Evolutionary conservation across 64 coral and sea anemone genomes (phyloP).

Genomic region (Trachythela sp.): DNA sequence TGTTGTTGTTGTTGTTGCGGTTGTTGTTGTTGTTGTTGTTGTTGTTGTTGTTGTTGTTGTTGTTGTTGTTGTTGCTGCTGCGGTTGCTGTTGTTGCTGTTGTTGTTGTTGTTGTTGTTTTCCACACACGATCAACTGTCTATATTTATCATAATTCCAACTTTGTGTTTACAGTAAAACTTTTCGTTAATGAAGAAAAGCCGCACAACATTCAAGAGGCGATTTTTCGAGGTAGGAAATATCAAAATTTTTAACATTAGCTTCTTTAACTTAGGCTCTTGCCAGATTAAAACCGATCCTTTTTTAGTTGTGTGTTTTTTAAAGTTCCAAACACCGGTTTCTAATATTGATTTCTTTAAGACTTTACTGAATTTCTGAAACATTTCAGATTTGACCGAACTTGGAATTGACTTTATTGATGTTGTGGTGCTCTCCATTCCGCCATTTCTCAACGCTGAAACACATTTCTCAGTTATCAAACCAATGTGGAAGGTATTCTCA

Average conservation of each 20-base stretch:
- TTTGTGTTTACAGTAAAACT: slow-evolving; percentile 7
- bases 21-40: too few species aligned
- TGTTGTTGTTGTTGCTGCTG: too few species aligned
- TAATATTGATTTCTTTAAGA: not conserved
- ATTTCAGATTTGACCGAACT: not conserved
- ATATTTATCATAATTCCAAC: too few species aligned
- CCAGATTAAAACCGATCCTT: too few species aligned
- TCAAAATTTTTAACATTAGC: not conserved
- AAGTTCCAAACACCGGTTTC: not conserved
- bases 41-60: too few species aligned
- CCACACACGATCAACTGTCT: too few species aligned
- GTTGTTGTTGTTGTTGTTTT: too few species aligned
- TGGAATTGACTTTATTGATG: slow-evolving; percentile 12
- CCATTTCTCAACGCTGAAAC: not conserved
- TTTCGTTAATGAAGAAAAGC: slow-evolving; percentile 17
- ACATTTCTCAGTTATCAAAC: not conserved
- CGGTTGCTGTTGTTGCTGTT: too few species aligned
- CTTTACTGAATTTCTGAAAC: not conserved
- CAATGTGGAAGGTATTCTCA: not conserved
- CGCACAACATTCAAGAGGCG: not conserved
- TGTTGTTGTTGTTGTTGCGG: too few species aligned
- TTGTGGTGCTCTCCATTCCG: not conserved
- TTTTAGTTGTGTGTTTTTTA: not conserved
- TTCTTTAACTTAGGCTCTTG: not conserved
- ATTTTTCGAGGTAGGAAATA: not conserved